Conservation (phyloP, 2,888 invertebrate species). For the Entomobrya proxima region DNA sequence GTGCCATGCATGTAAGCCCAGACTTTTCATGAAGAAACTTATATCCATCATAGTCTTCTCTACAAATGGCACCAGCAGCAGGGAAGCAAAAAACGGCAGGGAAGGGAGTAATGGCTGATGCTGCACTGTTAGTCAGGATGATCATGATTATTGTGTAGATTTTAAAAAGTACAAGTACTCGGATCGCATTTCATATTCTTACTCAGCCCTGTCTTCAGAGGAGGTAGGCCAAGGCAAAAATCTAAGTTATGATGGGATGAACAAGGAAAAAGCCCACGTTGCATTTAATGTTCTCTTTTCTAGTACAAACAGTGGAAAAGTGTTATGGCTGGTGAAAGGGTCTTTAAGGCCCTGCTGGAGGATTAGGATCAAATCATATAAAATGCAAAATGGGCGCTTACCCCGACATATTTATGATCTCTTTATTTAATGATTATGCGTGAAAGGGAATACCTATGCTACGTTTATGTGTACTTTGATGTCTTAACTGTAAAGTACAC, state of each 20-base stretch:
- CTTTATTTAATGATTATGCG: neutral
- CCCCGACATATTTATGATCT: neutral
- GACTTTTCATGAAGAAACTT: too few relatives aligned
- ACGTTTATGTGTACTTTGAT: too few relatives aligned
- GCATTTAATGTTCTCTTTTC: slow-evolving; percentile 2
- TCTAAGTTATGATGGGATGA: neutral
- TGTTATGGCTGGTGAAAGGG: neutral
- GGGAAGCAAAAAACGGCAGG: neutral
- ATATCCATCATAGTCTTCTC: too few relatives aligned
- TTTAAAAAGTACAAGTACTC: neutral
- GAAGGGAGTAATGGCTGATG: neutral
- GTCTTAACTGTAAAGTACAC: too few relatives aligned
- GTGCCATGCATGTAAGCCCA: neutral
- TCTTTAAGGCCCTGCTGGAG: neutral
- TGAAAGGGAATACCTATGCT: too few relatives aligned
- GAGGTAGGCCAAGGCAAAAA: slow-evolving; percentile 9
- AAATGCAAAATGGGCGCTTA: too few relatives aligned
- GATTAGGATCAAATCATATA: neutral
- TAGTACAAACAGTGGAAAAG: neutral
- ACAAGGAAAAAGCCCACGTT: neutral
- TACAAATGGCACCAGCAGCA: too few relatives aligned
- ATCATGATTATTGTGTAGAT: neutral
- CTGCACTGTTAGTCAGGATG: neutral
- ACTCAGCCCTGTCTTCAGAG: neutral
- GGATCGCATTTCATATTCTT: neutral